Conservation (phyloP, 2,113 vertebrate species). For the Paratilapia polleni region DNA sequence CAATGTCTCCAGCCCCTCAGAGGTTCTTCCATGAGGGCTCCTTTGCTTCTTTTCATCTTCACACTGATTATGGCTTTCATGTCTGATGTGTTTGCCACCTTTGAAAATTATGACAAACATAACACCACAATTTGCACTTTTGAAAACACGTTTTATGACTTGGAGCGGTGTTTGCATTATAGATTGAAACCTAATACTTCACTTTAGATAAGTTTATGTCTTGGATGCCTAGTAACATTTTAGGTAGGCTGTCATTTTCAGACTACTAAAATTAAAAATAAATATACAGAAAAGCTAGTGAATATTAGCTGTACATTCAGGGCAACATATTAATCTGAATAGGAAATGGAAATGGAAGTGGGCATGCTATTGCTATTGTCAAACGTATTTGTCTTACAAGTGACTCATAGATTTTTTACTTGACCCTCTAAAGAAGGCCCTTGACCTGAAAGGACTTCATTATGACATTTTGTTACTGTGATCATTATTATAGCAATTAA, state of each 20-base stretch:
- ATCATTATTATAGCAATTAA: background rate
- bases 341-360: background rate
- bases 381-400: constrained; percentile 13
- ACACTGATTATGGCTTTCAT: constrained; percentile 50
- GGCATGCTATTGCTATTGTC: background rate
- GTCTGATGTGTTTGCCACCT: constrained; percentile 30
- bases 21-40: constrained; percentile 55
- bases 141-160: constrained; percentile 11
- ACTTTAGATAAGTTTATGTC: background rate
- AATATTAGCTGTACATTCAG: background rate
- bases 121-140: background rate
- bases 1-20: constrained; percentile 74
- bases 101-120: constrained; percentile 17
- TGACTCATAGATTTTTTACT: background rate
- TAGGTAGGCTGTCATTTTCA: constrained; percentile 7
- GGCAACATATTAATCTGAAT: background rate
- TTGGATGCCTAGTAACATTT: background rate
- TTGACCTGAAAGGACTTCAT: background rate
- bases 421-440: background rate
- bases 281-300: background rate
- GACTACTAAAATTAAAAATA: background rate
- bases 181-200: constrained; percentile 14
- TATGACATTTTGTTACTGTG: background rate
- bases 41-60: constrained; percentile 58
- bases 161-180: background rate